Base-by-base conservation (phyloP, 2,888 invertebrate genomes). In the Drosophila neoperkinsi region DNA sequence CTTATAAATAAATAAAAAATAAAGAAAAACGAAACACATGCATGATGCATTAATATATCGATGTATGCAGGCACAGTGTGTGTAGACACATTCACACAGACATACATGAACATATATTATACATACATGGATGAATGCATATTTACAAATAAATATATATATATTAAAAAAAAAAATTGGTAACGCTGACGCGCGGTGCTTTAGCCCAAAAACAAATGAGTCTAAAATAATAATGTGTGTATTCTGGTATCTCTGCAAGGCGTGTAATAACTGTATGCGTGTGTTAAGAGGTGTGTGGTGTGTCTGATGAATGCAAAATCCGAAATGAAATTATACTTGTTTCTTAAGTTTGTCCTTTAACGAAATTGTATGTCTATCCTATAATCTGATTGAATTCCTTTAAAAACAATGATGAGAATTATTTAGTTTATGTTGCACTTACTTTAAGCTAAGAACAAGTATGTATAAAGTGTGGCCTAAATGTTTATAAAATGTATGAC, bases 401-500 rank as follows among this genome's bases (percentile, higher is more conserved):
- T n/a, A 36, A 13, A 41, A 51, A 18, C 21, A 25, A 52, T 52
- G 10, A 58, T 58, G 25, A 36, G 33, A 58, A 69, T 36, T 53
- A 41, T 53, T 63, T 58, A 46, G 46, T 71, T 34, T 49, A 49
- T 53, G 25, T 43, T 62, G 33, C 52, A 46, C 31, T 61, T 60
- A 57, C 33, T 43, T 67, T 55, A 58, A 41, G 53, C 71, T 46
- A 70, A 28, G 28, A 11, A 38, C 43, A 31, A 38, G 67, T 80
- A 71, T 88, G 72, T 79, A 53, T 43, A 71, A 80, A 62, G 69
- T 83, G 73, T 71, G 79, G 71, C 73, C 76, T 81, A 76, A 76
- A 71, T 81, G 74, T 80, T 75, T 65, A 73, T 72, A 79, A 82
- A 61, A 87, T 92, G 93, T 92, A 92, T 93, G 93, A 93, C 92